These are phyloP conservation scores for Drosophila bifasciata DNA, from an alignment of 1,140 invertebrate genomes.

Conservation along the genomic window DNA sequence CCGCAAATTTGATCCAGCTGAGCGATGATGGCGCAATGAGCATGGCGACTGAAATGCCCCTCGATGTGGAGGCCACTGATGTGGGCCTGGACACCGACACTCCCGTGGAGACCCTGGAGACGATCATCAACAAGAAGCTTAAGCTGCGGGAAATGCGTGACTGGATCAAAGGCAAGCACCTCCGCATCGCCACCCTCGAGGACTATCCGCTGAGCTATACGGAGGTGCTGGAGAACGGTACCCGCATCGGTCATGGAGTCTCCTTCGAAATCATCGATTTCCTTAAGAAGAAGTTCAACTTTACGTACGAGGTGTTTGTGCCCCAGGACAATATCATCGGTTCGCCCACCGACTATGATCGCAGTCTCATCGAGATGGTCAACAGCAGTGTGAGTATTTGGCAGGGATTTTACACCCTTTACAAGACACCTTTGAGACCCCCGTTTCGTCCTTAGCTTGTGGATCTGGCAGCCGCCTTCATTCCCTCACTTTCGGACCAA, in stretches of 20 bases:
- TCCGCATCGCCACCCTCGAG: constrained; percentile 84
- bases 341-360: constrained; percentile 84
- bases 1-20: constrained; percentile 43
- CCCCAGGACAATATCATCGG: constrained; percentile 86
- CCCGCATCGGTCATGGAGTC: constrained; percentile 87
- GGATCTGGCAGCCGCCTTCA: constrained; percentile 90
- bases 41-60: constrained; percentile 30
- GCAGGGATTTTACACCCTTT: background rate
- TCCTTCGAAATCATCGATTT: constrained; percentile 90
- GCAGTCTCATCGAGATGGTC: constrained; percentile 86
- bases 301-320: constrained; percentile 88
- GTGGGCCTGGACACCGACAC: constrained; percentile 38
- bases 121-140: constrained; percentile 48
- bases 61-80: constrained; percentile 21
- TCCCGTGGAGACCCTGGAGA: constrained; percentile 56
- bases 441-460: constrained; percentile 85
- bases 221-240: constrained; percentile 85
- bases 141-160: constrained; percentile 55
- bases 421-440: background rate
- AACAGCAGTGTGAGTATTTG: constrained; percentile 67
- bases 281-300: constrained; percentile 88
- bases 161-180: constrained; percentile 75
- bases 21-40: constrained; percentile 18
- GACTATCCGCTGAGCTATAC: constrained; percentile 87
- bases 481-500: constrained; percentile 88